Evolutionary conservation across 1,140 invertebrate species (phyloP).

Genomic region (Pinna nobilis): DNA sequence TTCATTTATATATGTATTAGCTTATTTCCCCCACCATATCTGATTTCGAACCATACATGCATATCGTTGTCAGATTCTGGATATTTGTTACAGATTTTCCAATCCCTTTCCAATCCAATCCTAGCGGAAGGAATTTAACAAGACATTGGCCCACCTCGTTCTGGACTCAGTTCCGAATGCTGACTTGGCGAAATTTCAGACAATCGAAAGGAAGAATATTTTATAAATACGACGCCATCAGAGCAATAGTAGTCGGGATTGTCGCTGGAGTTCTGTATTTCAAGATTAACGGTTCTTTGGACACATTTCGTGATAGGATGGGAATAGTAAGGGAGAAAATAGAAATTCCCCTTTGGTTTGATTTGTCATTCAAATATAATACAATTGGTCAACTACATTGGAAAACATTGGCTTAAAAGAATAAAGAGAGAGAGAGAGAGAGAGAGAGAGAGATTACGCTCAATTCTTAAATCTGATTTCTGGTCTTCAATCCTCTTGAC

Average conservation of each 20-base stretch:
- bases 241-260: conserved; percentile 84
- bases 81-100: no score
- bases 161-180: conserved; percentile 85
- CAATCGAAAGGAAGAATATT: conserved; percentile 86
- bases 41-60: no score
- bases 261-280: conserved; percentile 88
- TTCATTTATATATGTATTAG: no score
- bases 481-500: background rate
- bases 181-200: conserved; percentile 87
- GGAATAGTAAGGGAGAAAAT: conserved; percentile 79
- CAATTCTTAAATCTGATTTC: background rate
- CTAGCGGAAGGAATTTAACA: no score
- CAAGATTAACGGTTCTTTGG: conserved; percentile 83
- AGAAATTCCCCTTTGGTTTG: no score
- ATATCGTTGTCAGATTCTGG: no score
- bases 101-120: no score
- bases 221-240: conserved; percentile 87
- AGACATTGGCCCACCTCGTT: conserved; percentile 85
- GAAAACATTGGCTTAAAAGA: no score
- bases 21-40: no score
- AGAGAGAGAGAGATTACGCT: background rate
- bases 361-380: no score
- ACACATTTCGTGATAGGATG: conserved; percentile 85
- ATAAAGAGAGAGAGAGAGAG: background rate
- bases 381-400: no score